phyloP scores from a whole-genome alignment of 2,888 invertebrate genomes.

The Eumacrocentrus americanus region DNA sequence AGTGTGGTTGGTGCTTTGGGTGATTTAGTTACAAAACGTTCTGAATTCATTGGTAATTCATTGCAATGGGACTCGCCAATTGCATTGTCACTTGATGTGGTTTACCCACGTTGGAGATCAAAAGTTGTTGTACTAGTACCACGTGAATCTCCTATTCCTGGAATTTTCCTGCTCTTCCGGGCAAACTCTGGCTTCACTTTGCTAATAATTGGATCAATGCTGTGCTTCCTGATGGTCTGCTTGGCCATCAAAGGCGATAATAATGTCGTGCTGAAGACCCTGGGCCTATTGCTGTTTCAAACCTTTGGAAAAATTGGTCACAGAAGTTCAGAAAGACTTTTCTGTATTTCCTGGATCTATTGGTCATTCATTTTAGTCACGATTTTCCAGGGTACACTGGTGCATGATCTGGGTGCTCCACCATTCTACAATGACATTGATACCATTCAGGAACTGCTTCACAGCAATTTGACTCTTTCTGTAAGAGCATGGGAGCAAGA shows the following conservation, averaged over 20 bases:
- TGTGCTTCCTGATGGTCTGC: background rate
- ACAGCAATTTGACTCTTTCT: constrained; percentile 28
- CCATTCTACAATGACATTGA: constrained; percentile 30
- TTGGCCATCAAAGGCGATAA: background rate
- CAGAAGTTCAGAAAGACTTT: constrained; percentile 25
- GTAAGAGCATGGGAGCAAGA: constrained; percentile 27
- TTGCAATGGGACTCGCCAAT: constrained; percentile 29
- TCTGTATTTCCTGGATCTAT: constrained; percentile 27
- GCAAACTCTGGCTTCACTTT: background rate
- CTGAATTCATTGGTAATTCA: constrained; percentile 29
- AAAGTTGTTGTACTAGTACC: constrained; percentile 30
- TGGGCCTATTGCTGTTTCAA: constrained; percentile 30
- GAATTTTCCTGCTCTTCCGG: constrained; percentile 3
- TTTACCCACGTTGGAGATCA: constrained; percentile 31
- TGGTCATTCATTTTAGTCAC: constrained; percentile 25
- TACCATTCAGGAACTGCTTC: constrained; percentile 27
- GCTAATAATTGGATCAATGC: background rate
- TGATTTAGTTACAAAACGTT: constrained; percentile 29
- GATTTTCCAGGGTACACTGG: constrained; percentile 31
- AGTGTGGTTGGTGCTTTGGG: constrained; percentile 28
- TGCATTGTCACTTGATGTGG: constrained; percentile 18
- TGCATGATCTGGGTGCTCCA: constrained; percentile 29
- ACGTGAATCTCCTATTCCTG: constrained; percentile 22
- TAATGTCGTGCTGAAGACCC: constrained; percentile 17
- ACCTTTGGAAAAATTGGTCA: constrained; percentile 24